Evolutionary conservation across 2,113 vertebrate genomes (phyloP), one percentile per base, ranked within the genome.

Genomic region (Talpa occidentalis): DNA sequence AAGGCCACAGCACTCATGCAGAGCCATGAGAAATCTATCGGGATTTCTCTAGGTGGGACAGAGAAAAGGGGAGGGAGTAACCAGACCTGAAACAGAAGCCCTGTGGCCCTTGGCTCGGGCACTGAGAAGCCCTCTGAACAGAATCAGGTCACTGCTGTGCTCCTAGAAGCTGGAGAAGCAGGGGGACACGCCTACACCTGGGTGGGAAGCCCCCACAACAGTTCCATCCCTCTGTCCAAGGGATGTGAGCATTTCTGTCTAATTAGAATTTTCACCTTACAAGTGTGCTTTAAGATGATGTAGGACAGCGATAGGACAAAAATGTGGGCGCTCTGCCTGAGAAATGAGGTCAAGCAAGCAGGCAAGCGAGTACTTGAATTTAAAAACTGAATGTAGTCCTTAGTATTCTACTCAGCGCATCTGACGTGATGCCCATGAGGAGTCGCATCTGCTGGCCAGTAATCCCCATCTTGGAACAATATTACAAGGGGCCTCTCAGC

Each of bases 311-410:
- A 26, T 28, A 64, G 9, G 67, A 85, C 82, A 80, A 93, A 91
- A 69, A 94, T 44, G 66, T 64, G 70, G 86, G 86, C 59, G 60
- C 32, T 67, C 12, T 37, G 93, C 89, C 82, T 76, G 40, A 91
- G 82, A 89, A 97, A 94, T 67, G 91, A 96, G 95, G 96, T 94
- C 96, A 96, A 3, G 6, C 64, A 69, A 37, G 67, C 64, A 54
- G 79, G 70, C 32, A 69, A 49, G 56, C 9, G 24, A 93, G 83
- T 9, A 59, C 64, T 54, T 35, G 73, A 74, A 79, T 14, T 70
- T 52, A 59, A 80, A 90, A 91, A 44, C 35, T 22, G 12, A 37
- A 47, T 8, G 30, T 42, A 35, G 54, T 56, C 73, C 67, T 54
- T 37, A 37, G 84, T 9, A 5, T 84, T 64, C 70, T 11, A 0